Evolutionary conservation across 2,797 vertebrate genomes (phyloP).

Genomic region (Manis crassicaudata): DNA sequence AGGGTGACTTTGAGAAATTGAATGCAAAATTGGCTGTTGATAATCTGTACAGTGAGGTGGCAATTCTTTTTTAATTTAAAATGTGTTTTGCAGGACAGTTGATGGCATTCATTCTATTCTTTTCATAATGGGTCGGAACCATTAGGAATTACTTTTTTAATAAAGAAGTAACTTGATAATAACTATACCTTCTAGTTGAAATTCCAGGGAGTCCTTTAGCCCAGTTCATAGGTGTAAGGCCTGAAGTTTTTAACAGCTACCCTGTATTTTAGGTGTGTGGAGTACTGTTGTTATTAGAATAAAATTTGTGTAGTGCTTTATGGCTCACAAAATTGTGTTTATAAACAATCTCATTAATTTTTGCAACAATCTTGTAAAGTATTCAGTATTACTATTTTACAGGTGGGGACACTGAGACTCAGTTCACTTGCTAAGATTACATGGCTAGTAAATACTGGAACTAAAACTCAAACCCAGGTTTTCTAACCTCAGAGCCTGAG

Average conservation of each 20-base stretch:
- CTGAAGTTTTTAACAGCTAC: background rate
- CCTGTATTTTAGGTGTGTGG: background rate
- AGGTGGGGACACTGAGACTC: background rate
- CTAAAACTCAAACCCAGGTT: slow-evolving; percentile 2
- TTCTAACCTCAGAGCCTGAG: slow-evolving; percentile 13
- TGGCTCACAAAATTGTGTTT: background rate
- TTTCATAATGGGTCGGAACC: slow-evolving; percentile 3
- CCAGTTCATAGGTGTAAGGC: background rate
- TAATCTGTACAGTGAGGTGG: background rate
- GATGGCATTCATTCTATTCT: background rate
- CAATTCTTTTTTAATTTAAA: background rate
- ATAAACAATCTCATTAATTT: background rate
- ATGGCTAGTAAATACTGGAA: background rate
- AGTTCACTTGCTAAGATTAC: background rate
- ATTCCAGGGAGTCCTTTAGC: background rate
- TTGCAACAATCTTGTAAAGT: background rate
- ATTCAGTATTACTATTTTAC: background rate
- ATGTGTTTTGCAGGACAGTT: background rate
- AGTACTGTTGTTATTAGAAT: background rate
- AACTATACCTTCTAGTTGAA: background rate
- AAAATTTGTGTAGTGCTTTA: background rate
- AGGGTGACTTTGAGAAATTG: background rate
- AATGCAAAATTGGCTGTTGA: background rate
- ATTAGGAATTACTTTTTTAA: slow-evolving; percentile 48
- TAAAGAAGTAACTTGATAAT: slow-evolving; percentile 26